phyloP scores from a whole-genome alignment of 2,888 invertebrate genomes.

The Drosophila leonis region DNA sequence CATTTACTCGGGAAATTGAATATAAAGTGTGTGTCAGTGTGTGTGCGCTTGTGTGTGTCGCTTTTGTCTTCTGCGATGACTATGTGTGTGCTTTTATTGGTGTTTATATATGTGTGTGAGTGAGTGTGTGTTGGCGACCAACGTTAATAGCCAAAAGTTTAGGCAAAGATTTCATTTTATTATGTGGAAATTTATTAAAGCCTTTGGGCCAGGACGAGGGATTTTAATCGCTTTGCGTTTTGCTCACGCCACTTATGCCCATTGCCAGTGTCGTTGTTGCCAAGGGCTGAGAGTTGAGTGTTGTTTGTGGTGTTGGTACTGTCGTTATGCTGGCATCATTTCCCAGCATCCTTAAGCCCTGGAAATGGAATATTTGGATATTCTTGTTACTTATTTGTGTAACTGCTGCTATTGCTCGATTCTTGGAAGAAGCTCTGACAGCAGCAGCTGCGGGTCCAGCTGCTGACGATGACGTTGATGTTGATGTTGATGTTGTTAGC shows the following conservation, averaged over 20 bases:
- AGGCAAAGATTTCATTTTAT: slow-evolving; percentile 79
- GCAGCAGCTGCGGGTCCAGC: slow-evolving; percentile 29
- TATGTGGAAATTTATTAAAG: slow-evolving; percentile 78
- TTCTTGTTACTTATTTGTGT: slow-evolving; percentile 73
- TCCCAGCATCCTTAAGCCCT: slow-evolving; percentile 42
- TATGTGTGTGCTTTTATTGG: slow-evolving; percentile 29
- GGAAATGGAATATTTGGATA: slow-evolving; percentile 72
- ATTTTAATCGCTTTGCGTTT: slow-evolving; percentile 67
- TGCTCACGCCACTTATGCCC: slow-evolving; percentile 16
- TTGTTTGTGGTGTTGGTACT: slow-evolving; percentile 6
- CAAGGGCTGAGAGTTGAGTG: background rate
- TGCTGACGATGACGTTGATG: slow-evolving; percentile 62
- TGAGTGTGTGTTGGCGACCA: slow-evolving; percentile 40
- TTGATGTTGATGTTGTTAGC: slow-evolving; percentile 66
- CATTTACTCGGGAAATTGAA: slow-evolving; percentile 76
- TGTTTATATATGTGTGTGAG: background rate
- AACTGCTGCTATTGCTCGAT: slow-evolving; percentile 33
- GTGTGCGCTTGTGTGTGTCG: slow-evolving; percentile 21
- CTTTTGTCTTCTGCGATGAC: slow-evolving; percentile 42
- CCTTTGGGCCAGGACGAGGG: slow-evolving; percentile 62
- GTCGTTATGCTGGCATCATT: slow-evolving; percentile 41
- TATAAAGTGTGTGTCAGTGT: slow-evolving; percentile 61
- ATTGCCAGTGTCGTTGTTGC: slow-evolving; percentile 5
- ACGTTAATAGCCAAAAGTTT: slow-evolving; percentile 74
- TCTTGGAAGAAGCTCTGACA: slow-evolving; percentile 26